Base-by-base conservation (phyloP, 1,140 invertebrate species). In the Tetramorium alpestre region DNA sequence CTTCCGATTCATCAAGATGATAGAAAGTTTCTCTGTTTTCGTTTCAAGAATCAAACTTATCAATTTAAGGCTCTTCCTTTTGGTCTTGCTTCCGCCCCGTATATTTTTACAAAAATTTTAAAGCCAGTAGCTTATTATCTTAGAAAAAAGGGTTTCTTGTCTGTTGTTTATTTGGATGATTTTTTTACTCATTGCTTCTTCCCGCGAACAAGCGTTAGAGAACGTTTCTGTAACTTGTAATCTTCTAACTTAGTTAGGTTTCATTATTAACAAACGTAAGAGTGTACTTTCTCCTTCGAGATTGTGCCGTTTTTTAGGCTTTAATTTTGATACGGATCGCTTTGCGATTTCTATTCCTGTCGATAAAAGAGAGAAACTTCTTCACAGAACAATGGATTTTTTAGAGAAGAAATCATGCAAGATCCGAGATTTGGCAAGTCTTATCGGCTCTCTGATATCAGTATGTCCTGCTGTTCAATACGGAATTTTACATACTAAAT, bases 401-500 rank as follows among this genome's bases (percentile, higher is more conserved):
- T 22, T 62, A 10, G n/a, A 60, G 0, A 56, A 16, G 2, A 8
- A 25, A 2, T 10, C 18, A 2, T 88, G 82, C 67, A 84, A 72
- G 75, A 92, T 92, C 47, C 38, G 75, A 67, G 4, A 87, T 90
- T 73, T 51, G 13, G 86, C 88, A 1, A 28, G 49, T 18, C 5
- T 18, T 51, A 78, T 89, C 7, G 89, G 89, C 3, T 64, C 47
- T 5, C 25, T 90, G n/a, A 47, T 58, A 5, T 56, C 89, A 11
- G 25, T 49, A 41, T 89, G 88, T 69, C 82, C 77, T 3, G 88
- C 90, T 1, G n/a, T 88, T 2, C 28, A 28, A 28, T 91, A 92
- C 70, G 87, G 81, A 1, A 89, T 88, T 82, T 2, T 89, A 5
- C 76, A 92, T 73, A 84, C 51, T 10, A 90, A 91, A 56, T 16